Evolutionary conservation across 2,888 invertebrate genomes (phyloP), one percentile per base, ranked within the genome.

Genomic region (Liposcelis brunnea): DNA sequence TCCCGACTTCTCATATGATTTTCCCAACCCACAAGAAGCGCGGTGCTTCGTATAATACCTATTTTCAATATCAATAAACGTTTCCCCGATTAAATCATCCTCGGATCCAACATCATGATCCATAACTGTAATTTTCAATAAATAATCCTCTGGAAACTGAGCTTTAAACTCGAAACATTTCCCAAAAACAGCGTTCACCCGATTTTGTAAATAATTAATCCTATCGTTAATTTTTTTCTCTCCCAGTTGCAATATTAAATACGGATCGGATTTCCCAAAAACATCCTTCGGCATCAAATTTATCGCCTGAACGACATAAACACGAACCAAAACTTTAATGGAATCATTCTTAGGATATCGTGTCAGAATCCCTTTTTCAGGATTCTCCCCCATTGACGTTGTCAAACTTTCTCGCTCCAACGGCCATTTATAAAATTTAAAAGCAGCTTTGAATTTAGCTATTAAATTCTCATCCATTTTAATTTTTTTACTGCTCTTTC

Each of bases 71-170:
- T 93, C 91, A 49, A 93, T 78, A 49, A 66, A 68, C 0, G 90
- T 91, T 54, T 75, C 77, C 0, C 91, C 93, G 53, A 93, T 85
- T 7, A 89, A 61, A 56, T 86, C 83, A 57, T 90, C 84, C 2
- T 68, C 60, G 2, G 73, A 69, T 2, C 71, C 61, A 2, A 70
- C 56, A 55, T 87, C 84, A 61, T 75, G 77, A 59, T 90, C 86
- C 60, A 75, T 80, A 1, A 91, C 66, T 31, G 80, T 74, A 1
- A 91, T 66, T 31, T 70, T 74, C 44, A 93, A 59, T 44, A 74
- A 64, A 49, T 83, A 79, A 53, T 90, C 86, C 52, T 75, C 75
- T 0, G 82, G 86, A 53, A 85, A 74, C 0, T 65, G 68, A 2
- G 77, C 79, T 44, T 77, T 72, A 43, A 85, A 68, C 62, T 87